These are phyloP conservation scores for Thymelicus acteon DNA, from an alignment of 2,888 invertebrate genomes.

Conservation along the genomic window DNA sequence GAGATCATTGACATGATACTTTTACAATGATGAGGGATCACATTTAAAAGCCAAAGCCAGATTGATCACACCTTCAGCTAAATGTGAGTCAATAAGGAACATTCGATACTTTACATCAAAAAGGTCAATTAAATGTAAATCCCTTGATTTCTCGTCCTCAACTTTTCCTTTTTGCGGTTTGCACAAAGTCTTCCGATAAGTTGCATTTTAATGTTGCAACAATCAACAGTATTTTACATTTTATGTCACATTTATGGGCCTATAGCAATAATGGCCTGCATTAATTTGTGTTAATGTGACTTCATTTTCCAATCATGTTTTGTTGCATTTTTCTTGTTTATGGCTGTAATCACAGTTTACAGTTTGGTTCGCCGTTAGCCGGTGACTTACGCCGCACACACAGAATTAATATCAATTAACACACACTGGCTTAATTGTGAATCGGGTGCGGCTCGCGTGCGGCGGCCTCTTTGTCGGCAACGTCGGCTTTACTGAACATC, in stretches of 20 bases:
- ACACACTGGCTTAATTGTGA: slow-evolving; percentile 83
- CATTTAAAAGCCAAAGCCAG: slow-evolving; percentile 9
- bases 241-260: slow-evolving; percentile 25
- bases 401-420: slow-evolving; percentile 84
- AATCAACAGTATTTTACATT: slow-evolving; percentile 25
- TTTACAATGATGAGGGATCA: neutral
- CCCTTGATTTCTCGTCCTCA: neutral
- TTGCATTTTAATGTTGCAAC: slow-evolving; percentile 9
- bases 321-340: slow-evolving; percentile 19
- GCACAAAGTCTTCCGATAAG: slow-evolving; percentile 9
- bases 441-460: slow-evolving; percentile 81
- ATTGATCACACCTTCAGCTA: slow-evolving; percentile 1
- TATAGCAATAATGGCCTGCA: neutral
- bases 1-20: neutral
- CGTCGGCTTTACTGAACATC: slow-evolving; percentile 71
- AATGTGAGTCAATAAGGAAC: neutral
- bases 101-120: neutral
- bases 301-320: slow-evolving; percentile 22
- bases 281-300: slow-evolving; percentile 6
- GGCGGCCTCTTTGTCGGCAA: slow-evolving; percentile 83
- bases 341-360: neutral
- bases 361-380: slow-evolving; percentile 31
- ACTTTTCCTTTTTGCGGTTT: slow-evolving; percentile 2
- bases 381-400: slow-evolving; percentile 67
- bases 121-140: slow-evolving; percentile 9